Evolutionary conservation across 2,888 invertebrate genomes (phyloP).

Genomic region (Cataglyphis altisquamis): DNA sequence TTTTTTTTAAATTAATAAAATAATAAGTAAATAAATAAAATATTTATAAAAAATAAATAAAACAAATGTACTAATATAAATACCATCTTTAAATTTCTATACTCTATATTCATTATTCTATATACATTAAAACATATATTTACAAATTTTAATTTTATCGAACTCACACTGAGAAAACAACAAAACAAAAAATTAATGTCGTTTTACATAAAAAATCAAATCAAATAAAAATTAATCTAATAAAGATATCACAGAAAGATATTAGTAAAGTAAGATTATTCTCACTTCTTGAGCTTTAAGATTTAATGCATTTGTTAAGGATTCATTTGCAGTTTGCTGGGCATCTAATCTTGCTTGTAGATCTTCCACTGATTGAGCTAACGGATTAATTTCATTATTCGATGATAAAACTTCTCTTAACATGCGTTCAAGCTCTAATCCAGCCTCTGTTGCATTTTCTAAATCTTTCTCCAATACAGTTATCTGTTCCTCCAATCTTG

Average conservation of each 20-base stretch:
- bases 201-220: conserved; percentile 30
- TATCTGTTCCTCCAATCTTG: conserved; percentile 90
- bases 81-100: neutral
- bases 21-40: neutral
- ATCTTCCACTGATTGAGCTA: conserved; percentile 90
- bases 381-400: conserved; percentile 89
- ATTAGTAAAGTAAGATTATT: neutral
- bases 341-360: conserved; percentile 90
- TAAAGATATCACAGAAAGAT: neutral
- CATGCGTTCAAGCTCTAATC: conserved; percentile 91
- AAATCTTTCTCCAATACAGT: conserved; percentile 91
- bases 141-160: conserved; percentile 80
- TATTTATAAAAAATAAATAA: conserved; percentile 33
- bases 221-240: conserved; percentile 29
- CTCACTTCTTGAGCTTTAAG: conserved; percentile 85
- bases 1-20: neutral
- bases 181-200: conserved; percentile 55
- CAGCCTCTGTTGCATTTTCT: conserved; percentile 93
- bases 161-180: conserved; percentile 75
- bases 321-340: conserved; percentile 88
- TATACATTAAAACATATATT: neutral
- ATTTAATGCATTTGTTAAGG: conserved; percentile 85
- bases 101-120: neutral
- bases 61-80: neutral
- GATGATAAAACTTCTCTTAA: conserved; percentile 90